These are phyloP conservation scores for Phataginus tricuspis DNA, from an alignment of 2,797 vertebrate species.

Conservation along the genomic window DNA sequence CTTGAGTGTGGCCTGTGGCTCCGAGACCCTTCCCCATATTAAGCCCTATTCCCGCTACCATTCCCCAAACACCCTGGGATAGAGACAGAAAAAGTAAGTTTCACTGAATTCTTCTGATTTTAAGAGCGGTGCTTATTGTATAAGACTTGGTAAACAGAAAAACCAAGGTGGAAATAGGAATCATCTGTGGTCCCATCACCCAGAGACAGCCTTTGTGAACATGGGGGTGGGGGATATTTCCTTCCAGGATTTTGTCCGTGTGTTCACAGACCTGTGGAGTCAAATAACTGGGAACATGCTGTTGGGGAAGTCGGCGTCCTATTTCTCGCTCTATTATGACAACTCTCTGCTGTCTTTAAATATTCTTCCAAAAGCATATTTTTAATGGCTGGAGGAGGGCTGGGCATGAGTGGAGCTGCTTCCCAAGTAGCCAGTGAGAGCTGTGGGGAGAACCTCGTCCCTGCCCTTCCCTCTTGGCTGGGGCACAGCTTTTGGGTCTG, in stretches of 20 bases:
- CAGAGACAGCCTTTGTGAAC: neutral
- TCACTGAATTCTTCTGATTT: neutral
- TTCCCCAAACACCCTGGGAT: neutral
- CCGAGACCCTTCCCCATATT: neutral
- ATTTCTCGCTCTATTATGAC: neutral
- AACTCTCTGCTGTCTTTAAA: conserved; percentile 48
- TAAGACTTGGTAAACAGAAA: neutral
- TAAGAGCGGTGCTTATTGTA: neutral
- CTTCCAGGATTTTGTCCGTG: neutral
- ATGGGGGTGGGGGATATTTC: rapidly evolving
- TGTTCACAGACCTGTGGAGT: neutral
- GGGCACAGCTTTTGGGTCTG: neutral
- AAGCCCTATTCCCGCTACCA: too few relatives aligned
- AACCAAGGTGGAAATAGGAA: neutral
- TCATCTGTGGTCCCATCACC: neutral
- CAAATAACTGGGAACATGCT: neutral
- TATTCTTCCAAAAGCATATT: neutral
- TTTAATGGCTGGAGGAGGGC: neutral
- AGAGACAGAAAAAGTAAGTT: neutral
- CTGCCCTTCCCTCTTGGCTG: neutral
- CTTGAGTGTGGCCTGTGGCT: neutral
- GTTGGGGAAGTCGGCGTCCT: neutral
- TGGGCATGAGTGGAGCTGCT: neutral
- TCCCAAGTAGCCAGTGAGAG: neutral
- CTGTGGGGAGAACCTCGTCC: neutral